These are phyloP conservation scores for Rhagoletis zephyria DNA, from an alignment of 1,140 invertebrate genomes.

Conservation along the genomic window DNA sequence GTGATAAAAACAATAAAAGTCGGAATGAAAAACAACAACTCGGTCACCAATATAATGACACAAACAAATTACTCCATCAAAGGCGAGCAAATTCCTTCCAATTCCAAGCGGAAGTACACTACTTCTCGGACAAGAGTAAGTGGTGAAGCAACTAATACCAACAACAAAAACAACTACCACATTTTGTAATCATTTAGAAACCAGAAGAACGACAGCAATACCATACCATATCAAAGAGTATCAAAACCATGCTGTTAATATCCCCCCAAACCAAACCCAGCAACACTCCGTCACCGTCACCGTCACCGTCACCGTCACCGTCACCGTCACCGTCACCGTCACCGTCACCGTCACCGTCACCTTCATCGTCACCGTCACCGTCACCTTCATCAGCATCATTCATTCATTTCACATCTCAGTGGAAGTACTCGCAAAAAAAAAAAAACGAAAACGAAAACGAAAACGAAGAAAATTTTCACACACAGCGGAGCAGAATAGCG, in stretches of 20 bases:
- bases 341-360: not conserved
- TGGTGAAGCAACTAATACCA: not conserved
- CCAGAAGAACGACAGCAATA: not conserved
- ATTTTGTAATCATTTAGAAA: not conserved
- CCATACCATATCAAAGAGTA: not conserved
- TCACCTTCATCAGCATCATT: not conserved
- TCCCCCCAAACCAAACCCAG: not conserved
- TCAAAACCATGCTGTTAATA: not conserved
- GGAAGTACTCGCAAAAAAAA: not conserved
- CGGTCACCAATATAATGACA: not conserved
- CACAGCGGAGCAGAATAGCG: not conserved
- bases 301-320: not conserved
- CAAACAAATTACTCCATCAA: not conserved
- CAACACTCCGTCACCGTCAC: not conserved
- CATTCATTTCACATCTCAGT: not conserved
- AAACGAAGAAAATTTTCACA: too few relatives aligned
- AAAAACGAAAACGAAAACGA: not conserved
- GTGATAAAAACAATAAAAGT: not conserved
- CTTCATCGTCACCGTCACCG: not conserved
- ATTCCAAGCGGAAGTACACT: not conserved
- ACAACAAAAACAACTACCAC: not conserved
- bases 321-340: not conserved
- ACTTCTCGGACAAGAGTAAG: not conserved
- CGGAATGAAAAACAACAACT: not conserved
- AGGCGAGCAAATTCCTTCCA: not conserved